These are phyloP conservation scores for Tiliqua scincoides DNA, from an alignment of 2,113 vertebrate genomes.

Conservation along the genomic window DNA sequence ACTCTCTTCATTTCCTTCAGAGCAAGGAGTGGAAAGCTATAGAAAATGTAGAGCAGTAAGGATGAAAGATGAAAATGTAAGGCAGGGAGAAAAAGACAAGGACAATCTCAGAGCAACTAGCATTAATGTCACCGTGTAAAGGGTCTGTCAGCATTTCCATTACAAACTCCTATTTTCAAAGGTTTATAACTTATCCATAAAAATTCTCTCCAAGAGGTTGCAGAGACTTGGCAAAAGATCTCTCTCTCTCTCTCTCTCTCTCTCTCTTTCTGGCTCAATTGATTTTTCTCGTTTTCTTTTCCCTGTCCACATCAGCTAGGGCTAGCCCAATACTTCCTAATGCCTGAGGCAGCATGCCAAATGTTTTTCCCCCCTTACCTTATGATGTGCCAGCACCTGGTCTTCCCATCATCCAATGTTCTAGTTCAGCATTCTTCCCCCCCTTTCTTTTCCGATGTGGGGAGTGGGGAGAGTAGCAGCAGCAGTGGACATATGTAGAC, in stretches of 20 bases:
- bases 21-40: not conserved
- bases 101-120: conserved; percentile 44
- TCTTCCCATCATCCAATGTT: too few species aligned
- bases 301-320: not conserved
- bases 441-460: not conserved
- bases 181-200: conserved; percentile 70
- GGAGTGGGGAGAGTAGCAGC: too few species aligned
- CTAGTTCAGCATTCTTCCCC: not conserved
- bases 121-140: conserved; percentile 67
- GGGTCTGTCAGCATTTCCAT: conserved; percentile 69
- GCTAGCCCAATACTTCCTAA: too few species aligned
- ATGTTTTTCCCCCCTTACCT: too few species aligned
- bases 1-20: conserved; percentile 22
- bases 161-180: conserved; percentile 69
- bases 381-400: too few species aligned
- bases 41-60: conserved; percentile 10
- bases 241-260: conserved; percentile 12
- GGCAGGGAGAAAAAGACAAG: conserved; percentile 56
- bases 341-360: too few species aligned
- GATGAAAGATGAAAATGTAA: conserved; percentile 60
- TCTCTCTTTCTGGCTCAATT: conserved; percentile 18
- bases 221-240: conserved; percentile 67
- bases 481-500: too few species aligned
- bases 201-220: conserved; percentile 64
- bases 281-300: conserved; percentile 59